Evolutionary conservation across 2,888 invertebrate species (phyloP).

Genomic region (Corythucha ciliata): DNA sequence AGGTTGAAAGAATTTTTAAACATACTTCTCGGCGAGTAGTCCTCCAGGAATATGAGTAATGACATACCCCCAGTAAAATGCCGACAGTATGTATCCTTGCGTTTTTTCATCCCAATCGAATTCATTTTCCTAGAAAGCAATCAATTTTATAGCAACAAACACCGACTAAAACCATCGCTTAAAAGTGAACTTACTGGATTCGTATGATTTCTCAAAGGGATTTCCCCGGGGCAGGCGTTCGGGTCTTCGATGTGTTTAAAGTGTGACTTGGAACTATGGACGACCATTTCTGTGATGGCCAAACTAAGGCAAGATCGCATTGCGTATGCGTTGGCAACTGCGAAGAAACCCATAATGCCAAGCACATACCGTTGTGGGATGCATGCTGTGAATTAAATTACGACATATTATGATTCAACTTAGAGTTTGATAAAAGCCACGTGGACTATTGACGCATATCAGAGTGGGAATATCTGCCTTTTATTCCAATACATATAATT

Average conservation of each 20-base stretch:
- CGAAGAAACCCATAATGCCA: slow-evolving; percentile 43
- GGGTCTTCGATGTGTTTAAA: slow-evolving; percentile 40
- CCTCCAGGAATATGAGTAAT: slow-evolving; percentile 46
- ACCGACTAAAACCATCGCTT: not conserved
- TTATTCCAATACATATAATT: too few relatives aligned
- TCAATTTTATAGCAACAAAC: not conserved
- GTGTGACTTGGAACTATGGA: slow-evolving; percentile 25
- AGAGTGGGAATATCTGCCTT: too few relatives aligned
- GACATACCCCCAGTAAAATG: slow-evolving; percentile 48
- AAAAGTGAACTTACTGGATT: slow-evolving; percentile 30
- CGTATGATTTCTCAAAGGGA: slow-evolving; percentile 30
- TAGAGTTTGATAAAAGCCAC: too few relatives aligned
- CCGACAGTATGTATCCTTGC: slow-evolving; percentile 43
- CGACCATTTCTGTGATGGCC: slow-evolving; percentile 45
- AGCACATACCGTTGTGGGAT: slow-evolving; percentile 36
- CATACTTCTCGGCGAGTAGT: slow-evolving; percentile 41
- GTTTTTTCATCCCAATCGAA: slow-evolving; percentile 42
- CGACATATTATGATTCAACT: too few relatives aligned
- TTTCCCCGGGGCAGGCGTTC: slow-evolving; percentile 46
- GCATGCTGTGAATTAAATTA: too few relatives aligned
- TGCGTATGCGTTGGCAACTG: slow-evolving; percentile 43
- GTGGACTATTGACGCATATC: too few relatives aligned
- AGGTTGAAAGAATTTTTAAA: not conserved
- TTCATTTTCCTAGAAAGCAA: slow-evolving; percentile 34
- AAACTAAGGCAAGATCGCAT: slow-evolving; percentile 43